These are phyloP conservation scores for Drosophila limbata DNA, from an alignment of 2,888 invertebrate species.

Conservation along the genomic window DNA sequence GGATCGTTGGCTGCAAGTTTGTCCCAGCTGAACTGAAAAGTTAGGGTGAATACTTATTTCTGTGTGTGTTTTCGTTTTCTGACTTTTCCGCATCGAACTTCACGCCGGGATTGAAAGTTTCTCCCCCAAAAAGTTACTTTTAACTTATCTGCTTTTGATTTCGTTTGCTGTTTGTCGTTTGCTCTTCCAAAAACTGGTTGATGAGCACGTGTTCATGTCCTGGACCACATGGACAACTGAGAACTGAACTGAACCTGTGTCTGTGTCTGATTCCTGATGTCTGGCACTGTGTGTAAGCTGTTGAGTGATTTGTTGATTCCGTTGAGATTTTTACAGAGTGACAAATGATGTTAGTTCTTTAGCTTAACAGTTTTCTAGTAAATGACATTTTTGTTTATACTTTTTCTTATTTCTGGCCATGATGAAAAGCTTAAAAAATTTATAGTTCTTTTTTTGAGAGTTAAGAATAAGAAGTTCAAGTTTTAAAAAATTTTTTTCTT, in stretches of 20 bases:
- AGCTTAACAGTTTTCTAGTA: constrained; percentile 27
- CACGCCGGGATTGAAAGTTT: constrained; percentile 56
- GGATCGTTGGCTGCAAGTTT: constrained; percentile 31
- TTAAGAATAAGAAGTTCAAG: too few relatives aligned
- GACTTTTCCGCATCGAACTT: constrained; percentile 37
- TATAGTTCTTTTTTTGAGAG: not conserved
- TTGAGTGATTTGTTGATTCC: constrained; percentile 59
- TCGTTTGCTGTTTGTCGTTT: constrained; percentile 28
- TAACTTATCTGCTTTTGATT: constrained; percentile 66
- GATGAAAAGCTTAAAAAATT: constrained; percentile 3
- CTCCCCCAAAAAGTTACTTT: constrained; percentile 46
- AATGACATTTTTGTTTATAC: constrained; percentile 5
- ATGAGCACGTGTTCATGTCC: constrained; percentile 50
- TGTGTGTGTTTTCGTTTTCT: constrained; percentile 1
- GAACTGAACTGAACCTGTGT: not conserved
- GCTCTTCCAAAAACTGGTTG: constrained; percentile 5
- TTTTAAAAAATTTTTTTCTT: not conserved
- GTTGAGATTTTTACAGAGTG: constrained; percentile 51
- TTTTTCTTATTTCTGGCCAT: not conserved
- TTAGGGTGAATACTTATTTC: constrained; percentile 20
- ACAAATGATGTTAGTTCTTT: constrained; percentile 55
- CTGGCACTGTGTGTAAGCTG: constrained; percentile 19
- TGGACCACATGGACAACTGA: constrained; percentile 24
- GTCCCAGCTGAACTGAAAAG: constrained; percentile 53
- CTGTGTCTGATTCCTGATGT: constrained; percentile 4